A percentile compares a stretch with the other conserved stretches of the same genome.
phyloP scores from a whole-genome alignment of 2,797 vertebrate species.

The Euphonia xanthogaster region DNA sequence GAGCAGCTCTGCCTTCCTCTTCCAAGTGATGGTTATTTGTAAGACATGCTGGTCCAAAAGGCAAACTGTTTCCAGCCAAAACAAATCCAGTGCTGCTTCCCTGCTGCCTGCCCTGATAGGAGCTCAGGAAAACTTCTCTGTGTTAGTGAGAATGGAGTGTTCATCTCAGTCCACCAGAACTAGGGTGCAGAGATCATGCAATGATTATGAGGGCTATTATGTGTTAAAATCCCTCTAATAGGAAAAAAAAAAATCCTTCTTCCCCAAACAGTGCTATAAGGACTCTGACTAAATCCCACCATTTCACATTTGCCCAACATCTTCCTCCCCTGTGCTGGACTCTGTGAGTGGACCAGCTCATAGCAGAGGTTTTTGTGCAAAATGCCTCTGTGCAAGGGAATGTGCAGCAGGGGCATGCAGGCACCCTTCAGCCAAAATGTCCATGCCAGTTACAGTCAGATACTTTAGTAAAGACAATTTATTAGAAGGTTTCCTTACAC shows the following conservation, averaged over 20 bases:
- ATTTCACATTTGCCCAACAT: not conserved
- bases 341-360: not conserved
- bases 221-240: not conserved
- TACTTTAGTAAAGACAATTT: not conserved
- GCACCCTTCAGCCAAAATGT: not conserved
- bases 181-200: rapidly evolving
- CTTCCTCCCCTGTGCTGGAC: not conserved
- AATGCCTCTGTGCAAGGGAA: not conserved
- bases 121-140: not conserved
- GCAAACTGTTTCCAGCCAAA: not conserved
- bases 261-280: not conserved
- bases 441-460: rapidly evolving
- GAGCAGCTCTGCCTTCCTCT: not conserved
- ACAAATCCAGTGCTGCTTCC: not conserved
- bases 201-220: not conserved
- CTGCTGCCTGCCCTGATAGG: not conserved
- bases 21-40: not conserved
- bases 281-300: not conserved
- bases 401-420: not conserved
- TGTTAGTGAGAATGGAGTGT: not conserved
- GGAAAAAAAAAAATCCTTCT: not conserved
- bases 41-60: not conserved
- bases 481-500: rapidly evolving
- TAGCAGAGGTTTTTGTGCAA: not conserved
- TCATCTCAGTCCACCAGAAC: not conserved